phyloP scores from a whole-genome alignment of 2,888 invertebrate genomes.

The Amiota mariae region DNA sequence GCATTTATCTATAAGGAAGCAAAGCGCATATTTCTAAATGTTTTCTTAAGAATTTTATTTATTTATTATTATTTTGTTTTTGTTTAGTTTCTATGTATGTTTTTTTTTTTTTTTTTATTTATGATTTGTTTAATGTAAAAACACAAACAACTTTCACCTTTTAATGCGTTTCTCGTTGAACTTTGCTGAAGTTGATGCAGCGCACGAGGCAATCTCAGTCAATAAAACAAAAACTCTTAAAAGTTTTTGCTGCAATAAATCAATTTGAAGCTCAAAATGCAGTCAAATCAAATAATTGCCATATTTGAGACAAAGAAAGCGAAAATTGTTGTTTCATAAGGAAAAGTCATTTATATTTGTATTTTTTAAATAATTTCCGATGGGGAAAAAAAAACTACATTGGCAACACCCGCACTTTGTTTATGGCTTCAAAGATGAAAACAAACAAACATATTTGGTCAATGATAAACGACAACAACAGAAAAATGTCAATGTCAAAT shows the following conservation, averaged over 20 bases:
- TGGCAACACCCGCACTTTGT: not conserved
- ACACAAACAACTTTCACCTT: slow-evolving; percentile 23
- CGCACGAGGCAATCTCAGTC: not conserved
- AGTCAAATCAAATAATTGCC: slow-evolving; percentile 21
- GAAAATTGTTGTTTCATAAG: slow-evolving; percentile 1
- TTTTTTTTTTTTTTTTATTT: not conserved
- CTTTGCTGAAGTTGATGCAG: not conserved
- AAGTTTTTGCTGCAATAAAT: slow-evolving; percentile 15
- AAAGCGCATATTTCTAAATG: not conserved
- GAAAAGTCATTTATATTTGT: not conserved
- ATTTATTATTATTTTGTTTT: not conserved
- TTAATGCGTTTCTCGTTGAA: slow-evolving; percentile 22
- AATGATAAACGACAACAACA: no score
- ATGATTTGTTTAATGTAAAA: not conserved
- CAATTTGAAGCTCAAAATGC: slow-evolving; percentile 9
- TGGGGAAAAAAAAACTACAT: not conserved
- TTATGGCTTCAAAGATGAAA: no score
- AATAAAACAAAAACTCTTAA: not conserved
- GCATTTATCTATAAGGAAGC: not conserved
- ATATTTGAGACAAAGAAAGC: slow-evolving; percentile 14
- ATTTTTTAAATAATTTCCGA: not conserved
- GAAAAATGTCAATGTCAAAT: no score
- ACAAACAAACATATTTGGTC: no score
- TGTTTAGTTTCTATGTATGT: not conserved
- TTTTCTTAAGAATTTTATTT: not conserved